These are phyloP conservation scores for Punctoribates punctum DNA, from an alignment of 2,888 invertebrate genomes.

Conservation along the genomic window DNA sequence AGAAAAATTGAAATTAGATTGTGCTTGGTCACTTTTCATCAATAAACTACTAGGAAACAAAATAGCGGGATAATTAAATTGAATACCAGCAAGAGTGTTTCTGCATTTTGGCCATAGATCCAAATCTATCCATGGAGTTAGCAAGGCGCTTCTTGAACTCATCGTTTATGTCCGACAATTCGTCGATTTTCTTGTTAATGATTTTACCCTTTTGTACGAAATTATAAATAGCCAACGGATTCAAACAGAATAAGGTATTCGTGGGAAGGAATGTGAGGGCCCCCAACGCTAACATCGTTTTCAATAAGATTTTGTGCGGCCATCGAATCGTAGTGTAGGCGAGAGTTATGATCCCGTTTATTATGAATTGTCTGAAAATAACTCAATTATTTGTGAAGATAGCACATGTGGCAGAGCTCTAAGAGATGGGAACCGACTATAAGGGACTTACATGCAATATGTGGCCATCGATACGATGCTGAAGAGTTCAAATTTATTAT, in stretches of 20 bases:
- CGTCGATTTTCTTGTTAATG: background rate
- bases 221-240: background rate
- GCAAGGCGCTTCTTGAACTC: background rate
- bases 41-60: too few species aligned
- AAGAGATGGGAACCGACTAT: background rate
- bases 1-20: too few species aligned
- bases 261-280: background rate
- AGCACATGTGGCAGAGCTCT: too few species aligned
- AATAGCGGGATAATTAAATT: too few species aligned
- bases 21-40: too few species aligned
- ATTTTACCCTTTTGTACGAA: background rate
- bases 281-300: background rate
- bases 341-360: background rate
- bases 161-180: background rate
- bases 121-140: background rate
- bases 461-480: background rate
- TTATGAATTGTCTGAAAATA: background rate
- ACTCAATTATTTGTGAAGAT: background rate
- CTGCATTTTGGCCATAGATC: background rate
- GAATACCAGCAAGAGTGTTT: constrained; percentile 11
- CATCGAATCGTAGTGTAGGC: background rate
- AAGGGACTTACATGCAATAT: background rate
- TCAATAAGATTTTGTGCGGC: constrained; percentile 15
- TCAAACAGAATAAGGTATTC: background rate
- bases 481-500: background rate